A percentile compares a stretch with the other conserved stretches of the same genome.
Evolutionary conservation across 2,797 vertebrate genomes (phyloP).

Genomic region (Eulemur mongoz): DNA sequence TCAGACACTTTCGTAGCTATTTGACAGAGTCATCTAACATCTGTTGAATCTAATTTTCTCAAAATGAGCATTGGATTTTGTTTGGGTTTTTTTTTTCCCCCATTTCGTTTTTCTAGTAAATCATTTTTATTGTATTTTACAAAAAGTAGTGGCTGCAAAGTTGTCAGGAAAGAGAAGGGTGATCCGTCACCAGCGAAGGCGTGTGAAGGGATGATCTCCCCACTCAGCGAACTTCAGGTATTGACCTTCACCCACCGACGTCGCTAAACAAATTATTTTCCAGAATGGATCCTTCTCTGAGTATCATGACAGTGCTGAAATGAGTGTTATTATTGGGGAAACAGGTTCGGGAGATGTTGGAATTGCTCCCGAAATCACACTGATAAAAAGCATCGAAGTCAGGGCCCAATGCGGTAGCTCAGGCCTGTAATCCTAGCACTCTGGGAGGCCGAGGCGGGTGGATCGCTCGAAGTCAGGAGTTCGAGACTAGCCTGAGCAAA

Average conservation of each 20-base stretch:
- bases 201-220: not conserved
- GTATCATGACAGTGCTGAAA: not conserved
- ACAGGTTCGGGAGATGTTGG: not conserved
- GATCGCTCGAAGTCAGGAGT: too few relatives aligned
- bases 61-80: not conserved
- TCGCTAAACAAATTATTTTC: not conserved
- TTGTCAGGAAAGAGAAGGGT: not conserved
- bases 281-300: not conserved
- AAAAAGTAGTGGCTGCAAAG: not conserved
- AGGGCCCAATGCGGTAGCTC: accelerated
- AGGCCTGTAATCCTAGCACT: too few relatives aligned
- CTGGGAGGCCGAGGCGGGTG: too few relatives aligned
- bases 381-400: not conserved
- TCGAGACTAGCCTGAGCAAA: too few relatives aligned
- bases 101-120: not conserved
- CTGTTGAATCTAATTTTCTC: not conserved
- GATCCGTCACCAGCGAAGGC: not conserved
- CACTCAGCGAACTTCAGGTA: not conserved
- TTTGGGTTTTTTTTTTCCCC: not conserved
- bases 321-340: not conserved
- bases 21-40: not conserved
- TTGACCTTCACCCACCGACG: not conserved
- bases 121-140: not conserved
- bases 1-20: not conserved
- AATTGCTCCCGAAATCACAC: not conserved